Conservation (phyloP, 2,113 vertebrate species). For the Ranitomeya imitator region DNA sequence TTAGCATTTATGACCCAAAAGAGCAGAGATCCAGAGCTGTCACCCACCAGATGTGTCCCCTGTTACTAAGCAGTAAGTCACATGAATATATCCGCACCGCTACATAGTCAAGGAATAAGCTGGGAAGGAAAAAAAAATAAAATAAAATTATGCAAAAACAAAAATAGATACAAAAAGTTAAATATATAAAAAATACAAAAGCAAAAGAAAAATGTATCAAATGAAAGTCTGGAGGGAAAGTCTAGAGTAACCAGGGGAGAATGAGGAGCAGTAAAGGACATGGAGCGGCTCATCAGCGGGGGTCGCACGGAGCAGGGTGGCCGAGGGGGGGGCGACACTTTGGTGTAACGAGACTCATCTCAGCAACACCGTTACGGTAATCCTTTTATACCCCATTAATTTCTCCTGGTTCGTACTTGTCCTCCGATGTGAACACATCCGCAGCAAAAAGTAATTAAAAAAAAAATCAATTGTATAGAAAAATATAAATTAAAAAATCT, state of each 20-base stretch:
- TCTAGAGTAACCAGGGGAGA: background rate
- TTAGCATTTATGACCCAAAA: background rate
- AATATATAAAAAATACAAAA: background rate
- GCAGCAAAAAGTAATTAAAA: background rate
- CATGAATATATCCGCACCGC: background rate
- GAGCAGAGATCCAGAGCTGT: background rate
- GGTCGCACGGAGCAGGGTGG: background rate
- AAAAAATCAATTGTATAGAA: background rate
- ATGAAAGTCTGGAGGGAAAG: background rate
- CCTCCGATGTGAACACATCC: background rate
- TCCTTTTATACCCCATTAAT: conserved; percentile 39
- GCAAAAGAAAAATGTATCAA: background rate
- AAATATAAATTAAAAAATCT: background rate
- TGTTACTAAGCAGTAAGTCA: background rate
- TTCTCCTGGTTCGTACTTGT: background rate
- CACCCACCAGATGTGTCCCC: background rate
- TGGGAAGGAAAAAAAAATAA: background rate
- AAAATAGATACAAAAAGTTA: no score
- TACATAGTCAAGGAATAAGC: background rate
- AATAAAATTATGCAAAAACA: no score
- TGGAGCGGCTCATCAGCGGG: background rate
- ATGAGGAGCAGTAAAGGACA: background rate
- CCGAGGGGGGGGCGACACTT: background rate
- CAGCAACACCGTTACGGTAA: background rate
- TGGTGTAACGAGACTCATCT: background rate